Conservation (phyloP, 2,113 vertebrate genomes). For the Nyctereutes procyonoides region DNA sequence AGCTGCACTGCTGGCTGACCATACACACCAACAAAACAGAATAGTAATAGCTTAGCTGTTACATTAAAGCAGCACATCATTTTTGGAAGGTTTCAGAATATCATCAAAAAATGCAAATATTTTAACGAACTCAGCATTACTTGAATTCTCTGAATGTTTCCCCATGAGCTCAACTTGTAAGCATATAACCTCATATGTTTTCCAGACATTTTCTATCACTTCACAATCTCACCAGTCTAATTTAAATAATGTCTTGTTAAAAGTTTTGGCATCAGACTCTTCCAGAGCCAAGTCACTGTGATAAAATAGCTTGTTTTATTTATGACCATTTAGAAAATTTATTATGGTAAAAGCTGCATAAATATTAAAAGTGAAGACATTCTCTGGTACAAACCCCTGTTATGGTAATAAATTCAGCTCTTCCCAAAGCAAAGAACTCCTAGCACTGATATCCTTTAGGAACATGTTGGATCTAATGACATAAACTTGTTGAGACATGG, state of each 20-base stretch:
- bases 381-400: neutral
- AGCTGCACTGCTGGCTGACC: neutral
- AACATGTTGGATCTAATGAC: neutral
- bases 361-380: conserved; percentile 47
- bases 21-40: neutral
- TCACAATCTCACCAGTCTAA: neutral
- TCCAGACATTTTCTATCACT: neutral
- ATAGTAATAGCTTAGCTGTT: neutral
- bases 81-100: conserved; percentile 3
- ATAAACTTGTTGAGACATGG: neutral
- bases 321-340: neutral
- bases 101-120: neutral
- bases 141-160: neutral
- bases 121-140: neutral
- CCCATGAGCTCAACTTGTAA: neutral
- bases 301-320: conserved; percentile 23
- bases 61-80: neutral
- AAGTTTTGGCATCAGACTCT: conserved; percentile 3
- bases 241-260: neutral
- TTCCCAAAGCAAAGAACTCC: neutral
- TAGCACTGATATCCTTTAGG: neutral
- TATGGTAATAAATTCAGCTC: conserved; percentile 35
- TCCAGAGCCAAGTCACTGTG: neutral
- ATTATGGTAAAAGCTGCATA: neutral
- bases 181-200: neutral